phyloP scores from a whole-genome alignment of 2,113 vertebrate species.

The Apistogramma diplotaenia region DNA sequence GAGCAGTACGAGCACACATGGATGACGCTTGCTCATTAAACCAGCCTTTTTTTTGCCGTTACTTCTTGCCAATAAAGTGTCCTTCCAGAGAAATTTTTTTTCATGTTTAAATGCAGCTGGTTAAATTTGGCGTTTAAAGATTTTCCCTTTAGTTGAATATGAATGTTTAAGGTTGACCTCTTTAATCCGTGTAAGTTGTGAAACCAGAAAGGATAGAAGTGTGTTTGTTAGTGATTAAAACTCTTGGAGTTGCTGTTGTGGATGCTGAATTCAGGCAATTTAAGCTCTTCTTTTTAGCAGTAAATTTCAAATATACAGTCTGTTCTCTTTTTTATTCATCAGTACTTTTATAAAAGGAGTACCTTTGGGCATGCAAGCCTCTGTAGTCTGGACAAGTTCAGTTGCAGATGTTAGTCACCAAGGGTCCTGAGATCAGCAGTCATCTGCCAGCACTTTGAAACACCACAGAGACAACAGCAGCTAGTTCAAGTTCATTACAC shows the following conservation, averaged over 20 bases:
- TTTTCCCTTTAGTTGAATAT: neutral
- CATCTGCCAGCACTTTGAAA: slow-evolving; percentile 3
- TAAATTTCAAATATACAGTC: neutral
- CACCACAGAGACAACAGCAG: slow-evolving; percentile 28
- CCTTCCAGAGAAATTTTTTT: neutral
- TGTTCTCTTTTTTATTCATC: neutral
- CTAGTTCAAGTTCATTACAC: slow-evolving; percentile 28
- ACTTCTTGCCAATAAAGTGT: neutral
- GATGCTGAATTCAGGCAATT: neutral
- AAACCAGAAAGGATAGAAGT: neutral
- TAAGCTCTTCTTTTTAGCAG: neutral
- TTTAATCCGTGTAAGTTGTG: neutral
- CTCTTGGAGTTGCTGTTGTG: neutral
- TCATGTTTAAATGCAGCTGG: neutral
- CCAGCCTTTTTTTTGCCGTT: accelerated
- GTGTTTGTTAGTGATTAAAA: neutral
- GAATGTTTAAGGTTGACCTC: neutral
- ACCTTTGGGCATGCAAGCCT: neutral
- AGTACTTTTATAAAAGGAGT: neutral
- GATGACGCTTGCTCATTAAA: neutral
- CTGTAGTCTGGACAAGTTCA: neutral
- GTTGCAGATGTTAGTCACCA: neutral
- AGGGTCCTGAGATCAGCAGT: neutral
- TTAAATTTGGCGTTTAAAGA: neutral
- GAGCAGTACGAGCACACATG: neutral